Evolutionary conservation across 2,888 invertebrate species (phyloP).

Genomic region (Xestia rhomboidea): DNA sequence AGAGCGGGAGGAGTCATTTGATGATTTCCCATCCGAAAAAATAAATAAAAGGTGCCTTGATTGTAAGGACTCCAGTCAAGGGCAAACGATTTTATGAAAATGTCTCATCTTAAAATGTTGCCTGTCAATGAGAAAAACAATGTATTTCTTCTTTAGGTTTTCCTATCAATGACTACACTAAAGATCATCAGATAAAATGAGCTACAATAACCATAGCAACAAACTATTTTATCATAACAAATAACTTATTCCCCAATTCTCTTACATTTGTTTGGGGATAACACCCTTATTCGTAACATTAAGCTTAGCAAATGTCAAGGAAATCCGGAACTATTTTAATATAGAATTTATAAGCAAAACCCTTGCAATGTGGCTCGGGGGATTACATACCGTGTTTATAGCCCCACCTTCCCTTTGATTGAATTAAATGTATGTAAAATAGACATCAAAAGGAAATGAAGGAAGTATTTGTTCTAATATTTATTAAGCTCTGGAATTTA

Average conservation of each 20-base stretch:
- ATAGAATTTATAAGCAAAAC: slow-evolving; percentile 69
- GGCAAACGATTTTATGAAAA: no score
- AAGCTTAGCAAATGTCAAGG: slow-evolving; percentile 62
- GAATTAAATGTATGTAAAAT: slow-evolving; percentile 69
- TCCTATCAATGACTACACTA: neutral
- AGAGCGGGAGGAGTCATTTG: no score
- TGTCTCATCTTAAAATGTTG: no score
- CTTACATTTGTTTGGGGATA: slow-evolving; percentile 29
- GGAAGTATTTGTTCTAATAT: slow-evolving; percentile 5
- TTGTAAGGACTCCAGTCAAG: no score
- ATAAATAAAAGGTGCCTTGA: no score
- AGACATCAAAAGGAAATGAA: slow-evolving; percentile 45
- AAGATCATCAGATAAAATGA: neutral
- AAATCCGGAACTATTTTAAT: slow-evolving; percentile 70
- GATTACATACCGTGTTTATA: slow-evolving; percentile 67
- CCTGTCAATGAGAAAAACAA: no score
- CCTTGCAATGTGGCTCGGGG: slow-evolving; percentile 58
- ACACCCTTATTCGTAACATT: slow-evolving; percentile 39
- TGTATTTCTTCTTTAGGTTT: neutral
- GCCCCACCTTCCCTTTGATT: slow-evolving; percentile 65
- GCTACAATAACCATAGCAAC: neutral
- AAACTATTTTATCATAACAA: neutral
- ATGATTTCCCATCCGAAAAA: no score
- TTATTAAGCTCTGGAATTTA: slow-evolving; percentile 2
- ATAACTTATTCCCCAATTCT: slow-evolving; percentile 19